Evolutionary conservation across 2,888 invertebrate genomes (phyloP).

Genomic region (Laspeyria flexula): DNA sequence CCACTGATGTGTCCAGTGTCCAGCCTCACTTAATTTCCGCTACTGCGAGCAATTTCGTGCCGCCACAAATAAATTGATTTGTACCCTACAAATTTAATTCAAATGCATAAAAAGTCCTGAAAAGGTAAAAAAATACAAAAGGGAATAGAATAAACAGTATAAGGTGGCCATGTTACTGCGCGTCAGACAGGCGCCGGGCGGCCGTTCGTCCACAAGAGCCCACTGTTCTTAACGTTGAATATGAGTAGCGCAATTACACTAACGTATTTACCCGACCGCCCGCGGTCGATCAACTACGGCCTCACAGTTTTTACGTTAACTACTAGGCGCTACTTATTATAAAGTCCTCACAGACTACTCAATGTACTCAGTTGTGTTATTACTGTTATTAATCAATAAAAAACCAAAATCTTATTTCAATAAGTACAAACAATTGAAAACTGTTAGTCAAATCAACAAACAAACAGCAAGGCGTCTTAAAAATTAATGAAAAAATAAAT

Average conservation of each 20-base stretch:
- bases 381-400: too few species aligned
- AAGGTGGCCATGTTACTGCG: constrained; percentile 24
- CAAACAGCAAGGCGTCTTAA: not conserved
- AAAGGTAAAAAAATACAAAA: constrained; percentile 16
- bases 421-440: too few species aligned
- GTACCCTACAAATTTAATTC: too few species aligned
- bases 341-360: too few species aligned
- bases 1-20: too few species aligned
- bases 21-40: too few species aligned
- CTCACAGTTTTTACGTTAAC: constrained; percentile 35
- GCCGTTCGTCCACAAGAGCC: constrained; percentile 61
- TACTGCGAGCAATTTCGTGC: too few species aligned
- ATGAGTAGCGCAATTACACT: constrained; percentile 60
- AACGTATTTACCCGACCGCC: constrained; percentile 43
- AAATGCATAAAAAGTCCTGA: constrained; percentile 10
- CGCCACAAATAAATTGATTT: too few species aligned
- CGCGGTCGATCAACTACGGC: constrained; percentile 52
- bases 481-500: constrained; percentile 2
- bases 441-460: too few species aligned
- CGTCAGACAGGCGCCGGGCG: constrained; percentile 66
- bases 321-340: constrained; percentile 1
- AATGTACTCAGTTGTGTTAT: too few species aligned
- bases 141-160: constrained; percentile 20
- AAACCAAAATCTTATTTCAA: too few species aligned
- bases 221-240: constrained; percentile 69